Evolutionary conservation across 2,888 invertebrate genomes (phyloP), one percentile per base, ranked within the genome.

Genomic region (Stomorhina lunata): DNA sequence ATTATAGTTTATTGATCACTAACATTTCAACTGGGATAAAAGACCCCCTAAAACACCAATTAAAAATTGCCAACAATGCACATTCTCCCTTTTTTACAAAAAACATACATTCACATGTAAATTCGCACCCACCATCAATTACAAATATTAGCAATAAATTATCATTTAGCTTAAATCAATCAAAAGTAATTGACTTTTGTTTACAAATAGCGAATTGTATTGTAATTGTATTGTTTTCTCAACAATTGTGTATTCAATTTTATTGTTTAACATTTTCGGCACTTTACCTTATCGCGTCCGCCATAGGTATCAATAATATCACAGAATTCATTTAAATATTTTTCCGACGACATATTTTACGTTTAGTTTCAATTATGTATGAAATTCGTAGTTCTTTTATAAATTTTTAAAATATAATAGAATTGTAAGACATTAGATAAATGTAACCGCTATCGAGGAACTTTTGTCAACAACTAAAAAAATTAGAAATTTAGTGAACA

Each of bases 241-340:
- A 25, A n/a, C n/a, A 48, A 40, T 17, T 9, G 22, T 17, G 43
- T 10, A 22, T 12, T 15, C 4, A 48, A 48, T 48, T 29, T 27
- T 17, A n/a, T 43, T 50, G 3, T 22, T 15, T 25, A n/a, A 15
- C 53, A 63, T 15, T 43, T 45, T 32, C 4, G n/a, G n/a, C n/a
- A 43, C 25, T 87, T 90, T 92, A 95, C 95, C 93, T 96, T 96
- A 92, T 97, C 97, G 89, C 97, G 93, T n/a, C 97, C 97, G 88
- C 94, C 94, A 89, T 97, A 96, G 59, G 94, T 95, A 84, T 96
- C 95, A 85, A 97, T 92, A 88, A 95, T 93, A 87, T 94, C 93
- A 90, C 94, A 95, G 88, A 95, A 92, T 92, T 93, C 93, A 88
- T 92, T 86, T n/a, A 90, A 85, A 85, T 86, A 86, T 81, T 90